Base-by-base conservation (phyloP, 2,888 invertebrate species). In the Agrilus biguttatus region DNA sequence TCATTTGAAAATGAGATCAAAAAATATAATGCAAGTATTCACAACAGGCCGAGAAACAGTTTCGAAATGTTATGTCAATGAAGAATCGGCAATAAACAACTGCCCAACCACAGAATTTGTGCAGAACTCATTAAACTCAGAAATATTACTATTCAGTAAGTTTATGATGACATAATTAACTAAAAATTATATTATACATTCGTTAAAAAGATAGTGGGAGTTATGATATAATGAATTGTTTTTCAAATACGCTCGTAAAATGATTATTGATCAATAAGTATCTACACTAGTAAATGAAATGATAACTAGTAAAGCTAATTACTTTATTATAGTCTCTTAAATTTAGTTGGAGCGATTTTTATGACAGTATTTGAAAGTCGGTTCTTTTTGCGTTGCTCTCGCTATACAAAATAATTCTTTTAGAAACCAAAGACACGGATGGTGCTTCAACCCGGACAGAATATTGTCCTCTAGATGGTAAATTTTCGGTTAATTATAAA, bases 381-480 rank as follows among this genome's bases (percentile, higher is more conserved):
- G 41, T 39, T n/a, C 14, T 39, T 37, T 40, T 39, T n/a, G 19
- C 33, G 33, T 41, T 39, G 21, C 12, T 3, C 7, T 23, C 23
- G 5, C 23, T 8, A 14, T n/a, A 33, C 37, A 39, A 14, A 32
- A 37, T 42, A 40, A 45, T 47, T 49, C 41, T 60, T 61, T 10
- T 53, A 75, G 74, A 75, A 60, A 71, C 68, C 12, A 69, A 65
- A 55, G 73, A 73, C 47, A 60, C 67, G 35, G 69, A 68, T 37
- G 73, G 71, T 3, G 57, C 61, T 36, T 60, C 65, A 32, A 70
- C 73, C 32, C 64, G 67, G 35, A 72, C 73, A 48, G 74, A 75
- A 51, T 78, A 74, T 55, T 80, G 80, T 47, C 78, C 80, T 12
- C 70, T 79, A 45, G 73, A 72, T 46, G 78, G 78, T 5, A 70